These are phyloP conservation scores for Cerastis rubricosa DNA, from an alignment of 2,888 invertebrate species.

Conservation along the genomic window DNA sequence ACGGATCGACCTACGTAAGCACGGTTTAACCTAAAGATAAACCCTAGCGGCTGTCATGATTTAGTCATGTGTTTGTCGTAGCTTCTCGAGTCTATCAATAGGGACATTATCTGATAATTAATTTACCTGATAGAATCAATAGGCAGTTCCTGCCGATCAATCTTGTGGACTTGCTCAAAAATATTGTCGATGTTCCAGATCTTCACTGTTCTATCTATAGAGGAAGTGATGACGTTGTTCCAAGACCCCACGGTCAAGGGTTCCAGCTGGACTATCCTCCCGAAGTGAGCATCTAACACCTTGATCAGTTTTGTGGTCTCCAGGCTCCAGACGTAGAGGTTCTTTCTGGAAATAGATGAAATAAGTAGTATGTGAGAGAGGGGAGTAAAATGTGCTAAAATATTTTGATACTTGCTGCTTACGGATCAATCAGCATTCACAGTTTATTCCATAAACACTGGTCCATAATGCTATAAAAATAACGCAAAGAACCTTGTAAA, in stretches of 20 bases:
- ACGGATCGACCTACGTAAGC: no score
- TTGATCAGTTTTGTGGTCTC: slow-evolving; percentile 96
- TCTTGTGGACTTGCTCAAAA: slow-evolving; percentile 98
- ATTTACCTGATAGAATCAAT: slow-evolving; percentile 96
- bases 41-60: no score
- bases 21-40: no score
- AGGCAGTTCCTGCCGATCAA: slow-evolving; percentile 98
- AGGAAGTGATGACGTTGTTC: slow-evolving; percentile 99
- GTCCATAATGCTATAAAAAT: no score
- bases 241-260: slow-evolving; percentile 96
- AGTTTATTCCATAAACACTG: no score
- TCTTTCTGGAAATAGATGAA: slow-evolving; percentile 92
- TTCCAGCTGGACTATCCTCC: slow-evolving; percentile 97
- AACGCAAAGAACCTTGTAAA: no score
- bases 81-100: no score
- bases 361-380: background rate
- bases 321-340: slow-evolving; percentile 98
- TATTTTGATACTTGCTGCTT: no score
- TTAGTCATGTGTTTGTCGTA: no score
- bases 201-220: slow-evolving; percentile 99
- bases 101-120: no score
- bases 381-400: no score
- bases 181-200: slow-evolving; percentile 99
- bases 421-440: no score
- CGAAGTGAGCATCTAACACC: slow-evolving; percentile 98